Percentiles rank a stretch among this genome's conserved stretches.
Evolutionary conservation across 2,113 vertebrate species (phyloP).

Genomic region (Paralichthys olivaceus): DNA sequence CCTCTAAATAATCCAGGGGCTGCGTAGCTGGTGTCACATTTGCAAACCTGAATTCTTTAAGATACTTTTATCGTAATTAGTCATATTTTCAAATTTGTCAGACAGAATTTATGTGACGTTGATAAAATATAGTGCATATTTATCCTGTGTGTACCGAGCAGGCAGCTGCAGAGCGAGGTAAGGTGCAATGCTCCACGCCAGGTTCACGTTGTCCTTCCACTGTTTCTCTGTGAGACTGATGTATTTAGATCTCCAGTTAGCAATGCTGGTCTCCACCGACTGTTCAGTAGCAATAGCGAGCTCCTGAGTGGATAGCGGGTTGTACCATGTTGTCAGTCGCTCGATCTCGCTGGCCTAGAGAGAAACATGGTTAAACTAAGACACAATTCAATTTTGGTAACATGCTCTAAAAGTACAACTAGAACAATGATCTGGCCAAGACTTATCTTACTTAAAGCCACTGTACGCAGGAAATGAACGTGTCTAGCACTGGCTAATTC

Average conservation of each 20-base stretch:
- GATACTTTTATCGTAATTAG: background rate
- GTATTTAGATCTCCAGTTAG: constrained; percentile 97
- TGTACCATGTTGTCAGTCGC: constrained; percentile 95
- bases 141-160: constrained; percentile 84
- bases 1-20: background rate
- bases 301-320: constrained; percentile 93
- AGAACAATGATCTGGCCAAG: background rate
- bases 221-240: constrained; percentile 95
- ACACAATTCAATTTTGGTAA: background rate
- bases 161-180: constrained; percentile 94
- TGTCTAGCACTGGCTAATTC: too few relatives aligned
- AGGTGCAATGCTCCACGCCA: constrained; percentile 96
- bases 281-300: constrained; percentile 90
- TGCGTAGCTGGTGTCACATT: background rate
- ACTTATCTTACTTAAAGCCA: too few relatives aligned
- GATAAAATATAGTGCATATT: background rate
- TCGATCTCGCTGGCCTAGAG: constrained; percentile 94
- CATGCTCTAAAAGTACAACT: background rate
- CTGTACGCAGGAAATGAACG: too few relatives aligned
- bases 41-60: background rate
- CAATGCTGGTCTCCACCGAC: constrained; percentile 93
- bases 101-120: background rate
- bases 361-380: constrained; percentile 3
- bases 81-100: background rate
- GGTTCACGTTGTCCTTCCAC: constrained; percentile 97